Base-by-base conservation (phyloP, 1,140 invertebrate genomes). In the Hycleus phaleratus region DNA sequence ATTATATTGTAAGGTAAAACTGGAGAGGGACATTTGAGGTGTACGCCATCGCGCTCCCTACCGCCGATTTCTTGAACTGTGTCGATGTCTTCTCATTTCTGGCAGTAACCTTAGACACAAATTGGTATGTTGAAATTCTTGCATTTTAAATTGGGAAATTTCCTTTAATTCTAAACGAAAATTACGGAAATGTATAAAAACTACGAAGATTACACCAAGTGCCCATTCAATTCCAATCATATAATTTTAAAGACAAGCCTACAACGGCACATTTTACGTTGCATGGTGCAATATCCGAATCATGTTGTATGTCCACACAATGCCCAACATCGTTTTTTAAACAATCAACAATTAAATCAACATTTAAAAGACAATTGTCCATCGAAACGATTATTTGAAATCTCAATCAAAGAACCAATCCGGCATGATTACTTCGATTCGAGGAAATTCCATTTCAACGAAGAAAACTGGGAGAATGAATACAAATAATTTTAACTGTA, bases 391-490 rank as follows among this genome's bases (percentile, higher is more conserved):
- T 26, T n/a, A 11, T n/a, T 32, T 11, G 38, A 32, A 58, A 56
- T 11, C 12, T 26, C 32, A 7, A 32, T 32, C 1, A 32, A 3
- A 32, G 32, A 32, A 32, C 4, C 43, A 55, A 24, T 26, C 44
- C 32, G 11, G 10, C 12, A 48, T 56, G 26, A 58, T 63, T 43
- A 59, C 7, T 42, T 56, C 25, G 50, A 60, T 9, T 43, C 44
- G 5, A 57, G 48, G n/a, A 46, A 54, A 18, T 56, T 67, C 32
- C 60, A 67, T 56, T 56, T 63, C 26, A 50, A 56, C 5, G 58
- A 64, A 38, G 63, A 68, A 46, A 56, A 68, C 46, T 68, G 66
- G 66, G 61, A 68, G 44, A 42, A 56, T 42, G 59, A 62, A 11
- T 62, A 61, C 40, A 10, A 12, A 38, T 50, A 50, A 18, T 6